Conservation (phyloP, 2,888 invertebrate species). For the Hololepta plana region DNA sequence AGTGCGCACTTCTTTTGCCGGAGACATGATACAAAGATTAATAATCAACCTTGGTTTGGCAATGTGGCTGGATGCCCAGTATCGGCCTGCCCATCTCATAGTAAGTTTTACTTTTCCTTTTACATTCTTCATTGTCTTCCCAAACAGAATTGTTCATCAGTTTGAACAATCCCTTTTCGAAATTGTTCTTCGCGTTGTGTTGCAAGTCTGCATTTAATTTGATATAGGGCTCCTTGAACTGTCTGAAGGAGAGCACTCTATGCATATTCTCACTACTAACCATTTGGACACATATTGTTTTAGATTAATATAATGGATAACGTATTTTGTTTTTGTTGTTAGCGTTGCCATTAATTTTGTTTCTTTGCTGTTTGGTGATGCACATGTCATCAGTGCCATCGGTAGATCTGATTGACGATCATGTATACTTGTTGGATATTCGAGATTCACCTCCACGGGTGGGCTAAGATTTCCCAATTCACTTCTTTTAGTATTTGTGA, state of each 20-base stretch:
- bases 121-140: constrained; percentile 7
- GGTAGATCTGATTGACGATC: constrained; percentile 18
- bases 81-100: constrained; percentile 5
- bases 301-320: constrained; percentile 14
- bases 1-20: constrained; percentile 17
- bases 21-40: constrained; percentile 14
- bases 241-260: constrained; percentile 18
- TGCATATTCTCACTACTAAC: constrained; percentile 15
- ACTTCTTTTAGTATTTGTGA: no score
- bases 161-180: constrained; percentile 6
- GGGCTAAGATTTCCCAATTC: constrained; percentile 16
- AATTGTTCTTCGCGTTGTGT: constrained; percentile 10
- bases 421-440: constrained; percentile 13
- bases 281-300: constrained; percentile 13
- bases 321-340: constrained; percentile 11
- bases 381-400: constrained; percentile 15
- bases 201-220: constrained; percentile 20
- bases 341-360: constrained; percentile 14
- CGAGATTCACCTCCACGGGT: constrained; percentile 18
- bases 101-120: constrained; percentile 7
- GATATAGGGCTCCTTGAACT: constrained; percentile 19
- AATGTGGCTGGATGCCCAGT: no score
- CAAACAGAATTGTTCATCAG: constrained; percentile 3
- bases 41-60: constrained; percentile 15
- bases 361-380: constrained; percentile 9